Evolutionary conservation across 2,797 vertebrate species (phyloP).

Genomic region (Onychomys leucogaster): DNA sequence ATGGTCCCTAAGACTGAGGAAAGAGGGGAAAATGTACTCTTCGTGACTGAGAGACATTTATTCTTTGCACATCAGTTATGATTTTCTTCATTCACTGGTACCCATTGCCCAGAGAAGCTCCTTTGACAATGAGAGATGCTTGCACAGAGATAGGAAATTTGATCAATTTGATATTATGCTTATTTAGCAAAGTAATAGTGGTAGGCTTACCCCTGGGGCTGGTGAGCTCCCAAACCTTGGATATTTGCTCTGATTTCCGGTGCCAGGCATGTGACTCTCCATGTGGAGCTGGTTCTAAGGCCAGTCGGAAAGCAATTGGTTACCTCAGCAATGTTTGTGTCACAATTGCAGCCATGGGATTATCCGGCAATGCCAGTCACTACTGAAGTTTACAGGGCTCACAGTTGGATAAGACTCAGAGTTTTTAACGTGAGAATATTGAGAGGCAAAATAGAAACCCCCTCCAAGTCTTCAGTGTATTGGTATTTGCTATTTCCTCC

Average conservation of each 20-base stretch:
- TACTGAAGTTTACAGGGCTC: not conserved
- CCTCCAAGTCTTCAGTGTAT: too few relatives aligned
- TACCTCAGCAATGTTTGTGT: not conserved
- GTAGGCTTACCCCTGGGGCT: not conserved
- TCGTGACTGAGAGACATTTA: not conserved
- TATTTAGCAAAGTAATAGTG: not conserved
- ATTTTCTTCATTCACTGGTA: too few relatives aligned
- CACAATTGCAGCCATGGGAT: not conserved
- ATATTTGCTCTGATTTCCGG: not conserved
- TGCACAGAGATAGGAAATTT: not conserved
- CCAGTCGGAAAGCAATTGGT: not conserved
- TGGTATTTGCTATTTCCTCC: not conserved
- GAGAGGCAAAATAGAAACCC: too few relatives aligned
- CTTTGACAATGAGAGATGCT: not conserved
- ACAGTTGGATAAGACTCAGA: too few relatives aligned
- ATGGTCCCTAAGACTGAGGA: not conserved
- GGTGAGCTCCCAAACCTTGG: not conserved
- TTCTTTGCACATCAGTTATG: not conserved
- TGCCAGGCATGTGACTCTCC: too few relatives aligned
- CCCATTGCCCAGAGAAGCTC: not conserved
- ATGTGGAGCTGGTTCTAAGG: not conserved
- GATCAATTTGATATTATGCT: not conserved
- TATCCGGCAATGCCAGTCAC: not conserved
- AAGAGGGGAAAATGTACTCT: not conserved
- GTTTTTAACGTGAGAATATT: not conserved